These are phyloP conservation scores for Drosophila setosimentum DNA, from an alignment of 2,888 invertebrate species.

Conservation along the genomic window DNA sequence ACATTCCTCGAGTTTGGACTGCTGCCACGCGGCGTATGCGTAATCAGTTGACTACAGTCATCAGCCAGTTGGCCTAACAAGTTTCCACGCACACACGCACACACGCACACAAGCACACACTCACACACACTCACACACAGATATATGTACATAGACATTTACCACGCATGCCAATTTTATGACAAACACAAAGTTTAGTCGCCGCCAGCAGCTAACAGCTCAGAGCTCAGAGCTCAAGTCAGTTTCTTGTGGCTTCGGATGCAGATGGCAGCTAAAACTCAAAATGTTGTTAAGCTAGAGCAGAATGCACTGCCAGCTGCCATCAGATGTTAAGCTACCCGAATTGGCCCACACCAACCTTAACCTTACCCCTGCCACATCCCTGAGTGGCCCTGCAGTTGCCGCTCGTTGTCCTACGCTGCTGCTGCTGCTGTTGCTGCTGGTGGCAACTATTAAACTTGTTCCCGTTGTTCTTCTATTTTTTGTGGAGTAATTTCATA, in stretches of 20 bases:
- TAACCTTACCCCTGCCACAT: not conserved
- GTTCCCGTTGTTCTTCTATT: slow-evolving; percentile 65
- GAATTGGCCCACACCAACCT: not conserved
- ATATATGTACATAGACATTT: slow-evolving; percentile 35
- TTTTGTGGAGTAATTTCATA: slow-evolving; percentile 67
- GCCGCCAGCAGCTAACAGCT: slow-evolving; percentile 13
- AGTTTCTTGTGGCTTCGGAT: slow-evolving; percentile 34
- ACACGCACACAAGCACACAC: slow-evolving; percentile 30
- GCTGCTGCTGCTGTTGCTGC: slow-evolving; percentile 15
- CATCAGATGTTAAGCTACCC: slow-evolving; percentile 10
- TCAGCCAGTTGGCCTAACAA: slow-evolving; percentile 71
- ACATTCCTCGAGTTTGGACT: slow-evolving; percentile 51
- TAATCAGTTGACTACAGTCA: slow-evolving; percentile 69
- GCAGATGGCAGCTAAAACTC: slow-evolving; percentile 54
- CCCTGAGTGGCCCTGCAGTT: slow-evolving; percentile 4
- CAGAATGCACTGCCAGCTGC: slow-evolving; percentile 25
- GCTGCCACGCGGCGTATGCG: slow-evolving; percentile 70
- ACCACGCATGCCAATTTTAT: slow-evolving; percentile 67
- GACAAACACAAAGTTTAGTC: slow-evolving; percentile 63
- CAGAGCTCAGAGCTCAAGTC: slow-evolving; percentile 14
- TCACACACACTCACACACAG: slow-evolving; percentile 26
- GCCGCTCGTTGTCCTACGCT: slow-evolving; percentile 10
- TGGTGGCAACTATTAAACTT: slow-evolving; percentile 76
- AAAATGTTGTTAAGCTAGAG: slow-evolving; percentile 54
- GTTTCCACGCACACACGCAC: slow-evolving; percentile 42